Evolutionary conservation across 2,113 vertebrate genomes (phyloP).

Genomic region (Silurus glanis): DNA sequence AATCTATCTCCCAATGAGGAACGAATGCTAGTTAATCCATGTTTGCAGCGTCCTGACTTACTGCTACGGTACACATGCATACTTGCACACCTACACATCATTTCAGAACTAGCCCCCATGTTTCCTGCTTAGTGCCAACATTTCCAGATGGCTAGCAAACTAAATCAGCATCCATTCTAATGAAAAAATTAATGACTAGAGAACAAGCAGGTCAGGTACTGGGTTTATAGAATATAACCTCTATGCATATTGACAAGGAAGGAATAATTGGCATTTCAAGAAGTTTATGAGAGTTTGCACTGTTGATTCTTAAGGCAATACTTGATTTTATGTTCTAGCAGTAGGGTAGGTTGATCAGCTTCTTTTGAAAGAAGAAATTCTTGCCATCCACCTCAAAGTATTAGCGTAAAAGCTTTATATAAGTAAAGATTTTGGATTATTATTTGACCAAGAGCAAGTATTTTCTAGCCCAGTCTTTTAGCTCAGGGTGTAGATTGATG

Average conservation of each 20-base stretch:
- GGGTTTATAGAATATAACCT: neutral
- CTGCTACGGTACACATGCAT: slow-evolving; percentile 70
- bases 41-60: slow-evolving; percentile 76
- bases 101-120: neutral
- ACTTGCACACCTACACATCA: neutral
- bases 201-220: neutral
- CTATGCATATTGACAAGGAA: neutral
- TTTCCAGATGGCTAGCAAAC: slow-evolving; percentile 9
- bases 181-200: neutral
- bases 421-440: neutral
- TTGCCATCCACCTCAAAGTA: neutral
- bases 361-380: neutral
- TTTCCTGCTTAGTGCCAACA: neutral
- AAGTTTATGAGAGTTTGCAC: neutral
- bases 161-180: slow-evolving; percentile 14
- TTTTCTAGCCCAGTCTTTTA: neutral
- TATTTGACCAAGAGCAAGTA: neutral
- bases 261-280: neutral
- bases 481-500: neutral
- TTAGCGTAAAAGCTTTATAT: neutral
- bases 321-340: neutral
- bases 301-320: neutral
- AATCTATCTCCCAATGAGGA: slow-evolving; percentile 75
- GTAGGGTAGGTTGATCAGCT: neutral
- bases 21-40: slow-evolving; percentile 47